These are phyloP conservation scores for Gadus chalcogrammus DNA, from an alignment of 2,113 vertebrate species.

Conservation along the genomic window DNA sequence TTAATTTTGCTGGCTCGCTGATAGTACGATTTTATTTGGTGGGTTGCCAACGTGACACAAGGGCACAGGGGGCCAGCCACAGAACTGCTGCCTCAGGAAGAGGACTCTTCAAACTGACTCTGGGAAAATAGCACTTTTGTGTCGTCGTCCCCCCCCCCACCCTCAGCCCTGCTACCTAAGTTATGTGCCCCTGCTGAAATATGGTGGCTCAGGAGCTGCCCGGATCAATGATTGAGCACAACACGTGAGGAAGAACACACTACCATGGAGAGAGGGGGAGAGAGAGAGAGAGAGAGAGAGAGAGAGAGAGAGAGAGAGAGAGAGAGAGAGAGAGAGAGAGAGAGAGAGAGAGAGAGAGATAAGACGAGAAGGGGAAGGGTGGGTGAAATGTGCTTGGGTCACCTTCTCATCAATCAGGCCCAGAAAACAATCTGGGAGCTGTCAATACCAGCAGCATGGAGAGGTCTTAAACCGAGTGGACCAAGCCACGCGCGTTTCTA, in stretches of 20 bases:
- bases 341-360: constrained; percentile 23
- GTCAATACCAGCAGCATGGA: constrained; percentile 60
- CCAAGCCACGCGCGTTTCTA: constrained; percentile 10
- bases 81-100: constrained; percentile 44
- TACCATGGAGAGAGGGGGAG: constrained; percentile 34
- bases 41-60: constrained; percentile 29
- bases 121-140: constrained; percentile 23
- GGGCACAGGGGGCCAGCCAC: constrained; percentile 32
- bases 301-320: constrained; percentile 23
- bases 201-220: constrained; percentile 31
- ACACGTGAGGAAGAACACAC: constrained; percentile 13
- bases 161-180: constrained; percentile 30
- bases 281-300: constrained; percentile 38
- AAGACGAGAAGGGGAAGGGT: not conserved
- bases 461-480: constrained; percentile 39
- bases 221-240: constrained; percentile 51
- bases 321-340: constrained; percentile 41
- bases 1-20: constrained; percentile 21
- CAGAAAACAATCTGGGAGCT: constrained; percentile 64
- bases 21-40: constrained; percentile 35
- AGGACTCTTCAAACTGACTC: constrained; percentile 35
- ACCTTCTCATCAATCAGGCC: constrained; percentile 68
- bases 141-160: no score
- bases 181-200: constrained; percentile 34
- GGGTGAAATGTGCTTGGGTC: constrained; percentile 42